Evolutionary conservation across 2,797 vertebrate genomes (phyloP).

Genomic region (Sternarchorhynchus goeldii): DNA sequence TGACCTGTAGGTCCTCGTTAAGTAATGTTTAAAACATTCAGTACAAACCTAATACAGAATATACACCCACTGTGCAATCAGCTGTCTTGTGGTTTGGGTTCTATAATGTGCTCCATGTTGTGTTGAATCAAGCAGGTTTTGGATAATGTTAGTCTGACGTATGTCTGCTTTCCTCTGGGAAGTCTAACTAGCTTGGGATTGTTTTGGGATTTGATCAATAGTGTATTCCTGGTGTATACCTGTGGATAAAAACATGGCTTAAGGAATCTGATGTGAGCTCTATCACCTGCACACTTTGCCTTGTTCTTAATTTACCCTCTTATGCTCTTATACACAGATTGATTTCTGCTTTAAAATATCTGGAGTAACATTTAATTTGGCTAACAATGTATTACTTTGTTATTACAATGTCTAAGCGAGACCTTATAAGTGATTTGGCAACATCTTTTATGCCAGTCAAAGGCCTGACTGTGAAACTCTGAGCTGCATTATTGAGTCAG

Average conservation of each 20-base stretch:
- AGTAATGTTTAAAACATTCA: constrained; percentile 23
- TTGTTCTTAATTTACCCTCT: too few species aligned
- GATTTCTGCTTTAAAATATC: too few species aligned
- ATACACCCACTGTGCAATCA: background rate
- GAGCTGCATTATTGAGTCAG: constrained; percentile 32
- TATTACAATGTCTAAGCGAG: background rate
- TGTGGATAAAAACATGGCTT: too few species aligned
- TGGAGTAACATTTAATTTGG: background rate
- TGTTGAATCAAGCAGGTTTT: background rate
- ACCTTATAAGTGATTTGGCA: background rate
- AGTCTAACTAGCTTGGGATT: background rate
- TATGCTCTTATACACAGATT: too few species aligned
- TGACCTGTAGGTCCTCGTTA: constrained; percentile 16
- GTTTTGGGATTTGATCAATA: background rate
- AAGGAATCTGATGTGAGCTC: too few species aligned
- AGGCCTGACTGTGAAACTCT: constrained; percentile 8
- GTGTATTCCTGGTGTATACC: too few species aligned
- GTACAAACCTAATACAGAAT: constrained; percentile 14
- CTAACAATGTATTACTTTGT: background rate
- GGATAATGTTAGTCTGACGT: background rate
- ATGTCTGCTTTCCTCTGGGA: too few species aligned
- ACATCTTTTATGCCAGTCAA: constrained; percentile 9
- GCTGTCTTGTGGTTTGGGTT: background rate
- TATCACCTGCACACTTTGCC: too few species aligned
- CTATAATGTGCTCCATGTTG: background rate